Evolutionary conservation across 2,888 invertebrate species (phyloP), one percentile per base, ranked within the genome.

Genomic region (Xestia rhomboidea): DNA sequence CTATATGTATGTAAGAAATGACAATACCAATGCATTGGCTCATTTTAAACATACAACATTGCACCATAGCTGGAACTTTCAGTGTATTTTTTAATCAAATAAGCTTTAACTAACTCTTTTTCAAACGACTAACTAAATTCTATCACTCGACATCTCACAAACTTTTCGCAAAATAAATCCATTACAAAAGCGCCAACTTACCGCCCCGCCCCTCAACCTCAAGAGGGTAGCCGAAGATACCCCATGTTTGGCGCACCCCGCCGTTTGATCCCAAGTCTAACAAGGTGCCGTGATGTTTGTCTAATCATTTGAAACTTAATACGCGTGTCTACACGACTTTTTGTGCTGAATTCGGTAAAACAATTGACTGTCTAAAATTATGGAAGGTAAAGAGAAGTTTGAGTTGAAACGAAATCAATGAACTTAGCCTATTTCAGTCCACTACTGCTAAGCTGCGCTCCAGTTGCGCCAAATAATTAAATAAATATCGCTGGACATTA

Each of bases 271-370:
- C 88, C 79, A 73, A 86, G 85, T 87, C 84, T 88, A 87, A 91
- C 90, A 89, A 89, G 90, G 87, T 86, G 79, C 85, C 83, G 77
- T 81, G 77, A 80, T 86, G 86, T 89, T 87, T 87, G 87, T 68
- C 82, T 88, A 87, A 88, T 89, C 86, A 89, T 88, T 87, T 89
- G 87, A 83, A 84, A 89, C 85, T 85, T 89, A 88, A 89, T 84
- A 85, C 81, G 60, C 66, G 73, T 84, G 85, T 84, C 85, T 83
- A 84, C 85, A 85, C 41, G 67, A 71, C 69, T 82, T 84, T 82
- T 84, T 82, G 68, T 76, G 41, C 11, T 71, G 54, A 68, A 74
- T 70, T 73, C 41, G 46, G 41, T 84, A 67, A 78, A 46, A 62
- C 41, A 51, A 80, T 67, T 73, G 80, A 67, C 73, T 67, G n/a